Evolutionary conservation across 2,113 vertebrate genomes (phyloP).

Genomic region (Tapirus terrestris): DNA sequence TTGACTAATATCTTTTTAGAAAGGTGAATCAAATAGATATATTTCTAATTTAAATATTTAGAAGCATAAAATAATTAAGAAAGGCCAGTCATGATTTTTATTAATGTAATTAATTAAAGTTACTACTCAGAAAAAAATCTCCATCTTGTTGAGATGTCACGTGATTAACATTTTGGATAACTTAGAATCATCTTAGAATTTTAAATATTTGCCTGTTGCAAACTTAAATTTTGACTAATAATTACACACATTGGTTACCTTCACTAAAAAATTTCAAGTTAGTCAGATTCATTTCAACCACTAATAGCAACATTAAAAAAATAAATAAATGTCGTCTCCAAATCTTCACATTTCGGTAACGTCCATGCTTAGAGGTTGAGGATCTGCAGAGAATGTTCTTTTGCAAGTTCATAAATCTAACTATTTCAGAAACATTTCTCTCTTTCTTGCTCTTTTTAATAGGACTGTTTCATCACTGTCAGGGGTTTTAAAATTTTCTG

Average conservation of each 20-base stretch:
- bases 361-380: background rate
- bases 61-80: constrained; percentile 11
- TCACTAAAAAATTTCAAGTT: background rate
- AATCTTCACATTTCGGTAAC: constrained; percentile 28
- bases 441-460: constrained; percentile 36
- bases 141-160: background rate
- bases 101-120: constrained; percentile 44
- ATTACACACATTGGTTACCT: background rate
- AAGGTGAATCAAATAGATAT: background rate
- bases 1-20: background rate
- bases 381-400: constrained; percentile 4
- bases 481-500: constrained; percentile 71
- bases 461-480: constrained; percentile 59
- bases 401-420: background rate
- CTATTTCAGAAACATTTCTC: background rate
- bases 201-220: background rate
- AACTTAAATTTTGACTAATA: background rate
- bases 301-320: background rate
- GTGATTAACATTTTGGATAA: constrained; percentile 25
- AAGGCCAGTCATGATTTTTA: background rate
- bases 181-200: background rate
- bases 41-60: constrained; percentile 31
- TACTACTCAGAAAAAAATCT: background rate
- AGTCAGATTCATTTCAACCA: constrained; percentile 10
- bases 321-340: background rate